A percentile compares a stretch with the other conserved stretches of the same genome.
Conservation (phyloP, 1,140 invertebrate species). For the Polypedilum vanderplanki region DNA sequence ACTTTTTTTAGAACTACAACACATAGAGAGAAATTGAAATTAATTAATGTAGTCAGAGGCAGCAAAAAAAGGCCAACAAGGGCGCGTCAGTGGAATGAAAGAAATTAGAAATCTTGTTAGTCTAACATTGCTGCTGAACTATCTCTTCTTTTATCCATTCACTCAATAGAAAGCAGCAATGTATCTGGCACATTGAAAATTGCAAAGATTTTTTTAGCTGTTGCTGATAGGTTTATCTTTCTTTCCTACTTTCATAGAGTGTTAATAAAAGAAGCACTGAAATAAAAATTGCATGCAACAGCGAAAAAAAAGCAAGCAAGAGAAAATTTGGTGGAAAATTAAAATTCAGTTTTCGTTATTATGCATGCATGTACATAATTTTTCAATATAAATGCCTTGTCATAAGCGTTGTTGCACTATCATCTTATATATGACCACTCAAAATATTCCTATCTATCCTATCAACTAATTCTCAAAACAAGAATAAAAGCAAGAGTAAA, state of each 20-base stretch:
- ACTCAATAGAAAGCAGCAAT: not conserved
- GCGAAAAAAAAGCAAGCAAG: not conserved
- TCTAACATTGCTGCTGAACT: not conserved
- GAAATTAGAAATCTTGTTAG: conserved; percentile 19
- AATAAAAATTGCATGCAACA: not conserved
- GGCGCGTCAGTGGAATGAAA: too few relatives aligned
- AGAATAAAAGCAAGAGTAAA: not conserved
- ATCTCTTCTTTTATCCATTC: not conserved
- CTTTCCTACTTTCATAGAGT: not conserved
- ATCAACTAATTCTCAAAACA: not conserved
- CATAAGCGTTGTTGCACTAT: not conserved
- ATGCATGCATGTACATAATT: conserved; percentile 18
- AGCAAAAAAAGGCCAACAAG: too few relatives aligned
- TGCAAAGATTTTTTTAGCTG: not conserved
- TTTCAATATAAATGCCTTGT: not conserved
- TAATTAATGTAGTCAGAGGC: too few relatives aligned
- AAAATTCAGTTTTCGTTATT: not conserved
- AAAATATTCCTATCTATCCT: not conserved
- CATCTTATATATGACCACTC: not conserved
- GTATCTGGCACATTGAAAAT: not conserved
- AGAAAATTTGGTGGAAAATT: not conserved
- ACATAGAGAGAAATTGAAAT: too few relatives aligned
- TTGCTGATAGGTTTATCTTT: conserved; percentile 18
- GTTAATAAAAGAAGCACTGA: not conserved
- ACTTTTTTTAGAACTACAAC: too few relatives aligned